phyloP scores from a whole-genome alignment of 2,888 invertebrate species.

The Tenodera sinensis region DNA sequence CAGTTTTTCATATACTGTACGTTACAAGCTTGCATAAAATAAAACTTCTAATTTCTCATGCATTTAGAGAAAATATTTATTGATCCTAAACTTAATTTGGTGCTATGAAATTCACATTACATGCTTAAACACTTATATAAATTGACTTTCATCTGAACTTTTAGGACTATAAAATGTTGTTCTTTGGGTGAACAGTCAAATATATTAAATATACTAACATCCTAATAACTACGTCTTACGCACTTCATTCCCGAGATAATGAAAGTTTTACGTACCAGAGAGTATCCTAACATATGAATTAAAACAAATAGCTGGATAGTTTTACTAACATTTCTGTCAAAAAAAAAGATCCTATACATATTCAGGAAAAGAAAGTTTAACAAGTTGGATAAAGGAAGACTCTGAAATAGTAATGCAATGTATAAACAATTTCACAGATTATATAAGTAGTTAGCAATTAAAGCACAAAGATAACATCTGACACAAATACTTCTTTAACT shows the following conservation, averaged over 20 bases:
- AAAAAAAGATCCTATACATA: not conserved
- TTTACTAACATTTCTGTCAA: not conserved
- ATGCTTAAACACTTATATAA: not conserved
- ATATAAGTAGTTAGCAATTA: not conserved
- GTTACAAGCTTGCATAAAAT: not conserved
- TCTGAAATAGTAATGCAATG: not conserved
- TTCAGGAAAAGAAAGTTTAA: not conserved
- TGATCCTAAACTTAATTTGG: not conserved
- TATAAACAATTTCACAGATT: not conserved
- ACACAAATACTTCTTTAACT: not conserved
- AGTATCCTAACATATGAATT: not conserved
- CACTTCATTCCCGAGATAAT: too few species aligned
- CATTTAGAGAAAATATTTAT: not conserved
- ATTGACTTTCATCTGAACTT: not conserved
- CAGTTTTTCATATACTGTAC: not conserved
- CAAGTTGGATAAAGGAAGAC: not conserved
- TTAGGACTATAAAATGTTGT: not conserved
- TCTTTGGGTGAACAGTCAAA: not conserved
- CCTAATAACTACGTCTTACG: not conserved
- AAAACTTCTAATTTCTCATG: not conserved
- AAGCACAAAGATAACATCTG: not conserved
- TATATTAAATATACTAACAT: not conserved
- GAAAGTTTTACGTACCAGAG: not conserved
- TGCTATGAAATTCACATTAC: not conserved
- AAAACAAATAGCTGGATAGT: not conserved